Conservation (phyloP, 2,888 invertebrate genomes). For the Phaonia tiefii region DNA sequence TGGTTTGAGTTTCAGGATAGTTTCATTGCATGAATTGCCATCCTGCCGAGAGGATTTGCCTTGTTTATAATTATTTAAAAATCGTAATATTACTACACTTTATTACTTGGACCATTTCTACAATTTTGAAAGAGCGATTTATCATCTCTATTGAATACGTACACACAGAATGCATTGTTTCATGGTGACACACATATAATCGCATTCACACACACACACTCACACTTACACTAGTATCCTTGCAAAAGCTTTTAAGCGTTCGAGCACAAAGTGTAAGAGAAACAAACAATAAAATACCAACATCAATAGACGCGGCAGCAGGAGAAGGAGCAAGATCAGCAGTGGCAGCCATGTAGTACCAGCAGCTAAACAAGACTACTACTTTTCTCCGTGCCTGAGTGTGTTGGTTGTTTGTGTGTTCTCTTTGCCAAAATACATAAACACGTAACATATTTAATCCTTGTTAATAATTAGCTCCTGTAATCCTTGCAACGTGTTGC, state of each 20-base stretch:
- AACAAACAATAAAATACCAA: constrained; percentile 40
- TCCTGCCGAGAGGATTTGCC: no score
- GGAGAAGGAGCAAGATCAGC: constrained; percentile 1
- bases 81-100: no score
- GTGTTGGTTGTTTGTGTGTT: constrained; percentile 11
- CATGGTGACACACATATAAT: constrained; percentile 1
- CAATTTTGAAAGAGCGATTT: no score
- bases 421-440: constrained; percentile 61
- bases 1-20: no score
- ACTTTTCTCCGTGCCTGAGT: background rate
- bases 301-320: background rate
- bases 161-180: constrained; percentile 21
- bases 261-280: constrained; percentile 35
- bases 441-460: constrained; percentile 70
- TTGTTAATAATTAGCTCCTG: constrained; percentile 71
- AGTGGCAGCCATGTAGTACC: constrained; percentile 8
- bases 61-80: no score
- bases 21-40: no score
- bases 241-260: constrained; percentile 42
- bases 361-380: constrained; percentile 34
- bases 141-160: background rate
- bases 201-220: constrained; percentile 1
- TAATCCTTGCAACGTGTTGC: constrained; percentile 67
- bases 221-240: background rate
- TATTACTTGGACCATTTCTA: no score